Evolutionary conservation across 2,113 vertebrate genomes (phyloP), one percentile per base, ranked within the genome.

Genomic region (Rhineura floridana): DNA sequence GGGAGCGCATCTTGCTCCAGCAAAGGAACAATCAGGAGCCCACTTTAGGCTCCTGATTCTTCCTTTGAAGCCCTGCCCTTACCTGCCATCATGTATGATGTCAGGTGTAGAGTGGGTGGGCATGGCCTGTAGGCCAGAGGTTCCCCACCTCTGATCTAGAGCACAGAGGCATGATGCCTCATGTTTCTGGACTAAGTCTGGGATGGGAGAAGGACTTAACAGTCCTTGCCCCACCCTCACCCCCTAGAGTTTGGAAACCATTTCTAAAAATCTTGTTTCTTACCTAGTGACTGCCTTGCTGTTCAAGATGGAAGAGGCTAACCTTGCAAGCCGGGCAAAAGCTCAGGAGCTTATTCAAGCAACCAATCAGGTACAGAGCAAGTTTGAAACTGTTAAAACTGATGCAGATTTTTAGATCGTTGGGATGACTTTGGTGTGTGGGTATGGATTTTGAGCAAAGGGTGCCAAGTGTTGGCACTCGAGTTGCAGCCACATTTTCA

Each of bases 231-330:
- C 55, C 55, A 59, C 55, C 55, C 55, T 19, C 55, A 59, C 78
- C 9, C 55, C 44, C 30, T 19, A n/a, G n/a, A 19, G 15, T 62
- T 83, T 83, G 33, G 81, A 75, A n/a, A 50, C 10, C 7, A 52
- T 76, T 42, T 76, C 80, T 65, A 33, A 82, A 42, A 5, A 39
- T 46, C 25, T 86, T 89, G 12, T 84, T 28, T 80, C 63, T 90
- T 75, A 76, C 84, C 67, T 90, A 98, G 98, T 98, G 95, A 99
- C 98, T 1, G 98, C 98, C 85, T 95, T 99, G 89, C 98, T 99
- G 79, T 98, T 98, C 93, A 99, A 99, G 94, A 99, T 99, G 98
- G 98, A 99, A 89, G 98, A 98, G 94, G 98, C 98, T 84, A 99
- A 98, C 70, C 96, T 98, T 30, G 98, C 98, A 25, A 98, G 97